A percentile compares a stretch with the other conserved stretches of the same genome.
These are phyloP conservation scores for Venustaconcha ellipsiformis DNA, from an alignment of 1,140 invertebrate species.

Conservation along the genomic window DNA sequence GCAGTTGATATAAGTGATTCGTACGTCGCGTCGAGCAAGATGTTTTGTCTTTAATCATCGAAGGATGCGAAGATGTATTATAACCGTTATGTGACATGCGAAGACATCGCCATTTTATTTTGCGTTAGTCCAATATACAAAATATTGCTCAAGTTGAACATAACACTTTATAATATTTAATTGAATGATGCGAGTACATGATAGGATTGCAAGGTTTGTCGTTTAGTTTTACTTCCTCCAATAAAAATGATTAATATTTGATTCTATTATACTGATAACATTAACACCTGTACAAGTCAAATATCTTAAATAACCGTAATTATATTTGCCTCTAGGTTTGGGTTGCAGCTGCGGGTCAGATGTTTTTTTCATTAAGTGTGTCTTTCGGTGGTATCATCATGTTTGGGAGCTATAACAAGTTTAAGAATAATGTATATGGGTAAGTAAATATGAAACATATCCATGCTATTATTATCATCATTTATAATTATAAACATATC, in stretches of 20 bases:
- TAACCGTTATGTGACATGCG: not conserved
- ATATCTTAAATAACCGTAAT: no score
- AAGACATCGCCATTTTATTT: not conserved
- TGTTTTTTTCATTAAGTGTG: slow-evolving; percentile 91
- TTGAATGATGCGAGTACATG: no score
- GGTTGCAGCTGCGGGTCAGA: slow-evolving; percentile 91
- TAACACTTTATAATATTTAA: no score
- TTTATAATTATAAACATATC: slow-evolving; percentile 1
- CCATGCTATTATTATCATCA: not conserved
- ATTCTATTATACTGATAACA: no score
- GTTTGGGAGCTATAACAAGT: slow-evolving; percentile 93
- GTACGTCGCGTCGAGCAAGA: not conserved
- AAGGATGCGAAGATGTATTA: not conserved
- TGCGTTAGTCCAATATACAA: not conserved
- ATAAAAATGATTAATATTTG: no score
- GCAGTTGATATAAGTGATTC: not conserved
- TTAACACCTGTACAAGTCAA: no score
- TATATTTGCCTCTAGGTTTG: slow-evolving; percentile 75
- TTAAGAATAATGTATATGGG: slow-evolving; percentile 86
- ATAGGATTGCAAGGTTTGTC: no score
- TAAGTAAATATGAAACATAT: slow-evolving; percentile 28
- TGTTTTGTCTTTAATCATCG: not conserved
- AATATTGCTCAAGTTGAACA: no score
- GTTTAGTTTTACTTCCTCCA: no score
- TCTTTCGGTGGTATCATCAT: slow-evolving; percentile 93